Base-by-base conservation (phyloP, 2,113 vertebrate genomes). In the Tangachromis dhanisi region DNA sequence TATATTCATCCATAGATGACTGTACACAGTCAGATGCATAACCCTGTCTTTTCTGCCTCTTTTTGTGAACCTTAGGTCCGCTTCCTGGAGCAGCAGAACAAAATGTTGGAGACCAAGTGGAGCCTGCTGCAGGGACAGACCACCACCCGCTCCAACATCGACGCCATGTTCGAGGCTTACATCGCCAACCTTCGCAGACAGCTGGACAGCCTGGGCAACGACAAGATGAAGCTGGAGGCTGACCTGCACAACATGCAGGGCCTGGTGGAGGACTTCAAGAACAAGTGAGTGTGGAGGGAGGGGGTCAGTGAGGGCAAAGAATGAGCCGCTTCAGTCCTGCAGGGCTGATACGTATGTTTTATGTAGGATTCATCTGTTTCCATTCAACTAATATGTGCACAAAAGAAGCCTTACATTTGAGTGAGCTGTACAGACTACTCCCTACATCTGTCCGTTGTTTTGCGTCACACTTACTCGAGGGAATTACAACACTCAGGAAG, bases 51-150 rank as follows among this genome's bases (percentile, higher is more conserved):
- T 57, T 85, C 6, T 47, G 3, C 4, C 3, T 59, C 10, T 42
- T 45, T 45, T 12, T 38, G 38, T 49, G 8, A 19, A 79, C 78
- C 47, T 82, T 17, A 97, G 98, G 98, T 99, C 17, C 97, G 98
- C n/a, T 98, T 99, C 92, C 94, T 99, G 96, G 98, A 99, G 91
- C 98, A 99, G 95, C 98, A 99, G 96, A 99, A 99, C 95, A 99
- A 99, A 92, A 98, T 99, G 94, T 95, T 99, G 95, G 98, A 99
- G 93, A 99, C 98, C 94, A 99, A 99, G 95, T 99, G 98, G 98
- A 96, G 89, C 66, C 96, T 99, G 54, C 96, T 99, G 47, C 98
- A 99, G 91, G 97, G 97, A 45, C 98, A 99, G 96, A 97, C 98
- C 79, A 94, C 96, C 85, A 95, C 90, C 35, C 92, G 59, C 3